Evolutionary conservation across 2,113 vertebrate genomes (phyloP).

Genomic region (Fregetta grallaria): DNA sequence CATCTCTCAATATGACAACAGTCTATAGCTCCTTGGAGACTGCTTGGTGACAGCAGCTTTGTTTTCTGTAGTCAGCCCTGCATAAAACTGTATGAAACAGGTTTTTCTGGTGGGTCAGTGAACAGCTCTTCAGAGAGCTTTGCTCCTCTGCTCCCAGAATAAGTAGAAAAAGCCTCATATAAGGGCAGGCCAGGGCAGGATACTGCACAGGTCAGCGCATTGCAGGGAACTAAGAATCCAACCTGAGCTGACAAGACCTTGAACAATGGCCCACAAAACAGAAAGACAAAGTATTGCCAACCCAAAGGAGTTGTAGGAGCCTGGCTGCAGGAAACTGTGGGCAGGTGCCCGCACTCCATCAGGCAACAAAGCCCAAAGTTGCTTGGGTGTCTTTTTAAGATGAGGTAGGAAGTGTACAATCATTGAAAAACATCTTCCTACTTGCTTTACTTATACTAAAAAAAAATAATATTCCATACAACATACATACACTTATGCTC

Average conservation of each 20-base stretch:
- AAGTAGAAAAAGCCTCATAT: neutral
- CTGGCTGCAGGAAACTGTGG: neutral
- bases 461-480: neutral
- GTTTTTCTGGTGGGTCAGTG: neutral
- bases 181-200: neutral
- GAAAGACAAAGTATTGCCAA: neutral
- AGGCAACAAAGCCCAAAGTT: neutral
- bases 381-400: neutral
- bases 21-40: neutral
- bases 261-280: neutral
- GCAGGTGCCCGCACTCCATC: too few relatives aligned
- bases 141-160: neutral
- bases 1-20: neutral
- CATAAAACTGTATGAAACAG: neutral
- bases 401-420: neutral
- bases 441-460: neutral
- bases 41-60: neutral
- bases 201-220: neutral
- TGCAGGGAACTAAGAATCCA: neutral
- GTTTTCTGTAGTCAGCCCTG: neutral
- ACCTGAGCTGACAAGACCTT: neutral
- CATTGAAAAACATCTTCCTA: neutral
- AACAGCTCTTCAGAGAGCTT: neutral
- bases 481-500: neutral
- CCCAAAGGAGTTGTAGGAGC: neutral